phyloP scores from a whole-genome alignment of 2,888 invertebrate genomes.

The Yponomeuta evonymella region DNA sequence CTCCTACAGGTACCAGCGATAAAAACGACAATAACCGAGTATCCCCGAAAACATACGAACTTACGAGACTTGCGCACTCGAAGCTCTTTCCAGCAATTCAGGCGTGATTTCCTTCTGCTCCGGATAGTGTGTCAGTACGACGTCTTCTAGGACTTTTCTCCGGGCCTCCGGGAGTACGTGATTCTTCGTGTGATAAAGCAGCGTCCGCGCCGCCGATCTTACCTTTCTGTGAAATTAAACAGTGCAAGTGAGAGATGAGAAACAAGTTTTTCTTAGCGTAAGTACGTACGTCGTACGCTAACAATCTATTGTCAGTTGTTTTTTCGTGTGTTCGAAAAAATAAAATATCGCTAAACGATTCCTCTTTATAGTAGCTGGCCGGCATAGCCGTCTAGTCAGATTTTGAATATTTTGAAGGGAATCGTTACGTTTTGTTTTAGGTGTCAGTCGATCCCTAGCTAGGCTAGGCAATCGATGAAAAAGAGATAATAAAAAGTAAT shows the following conservation, averaged over 20 bases:
- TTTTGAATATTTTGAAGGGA: too few species aligned
- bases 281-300: background rate
- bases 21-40: background rate
- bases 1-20: too few species aligned
- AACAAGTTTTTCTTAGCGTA: too few species aligned
- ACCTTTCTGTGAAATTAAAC: slow-evolving; percentile 53
- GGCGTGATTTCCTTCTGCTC: slow-evolving; percentile 52
- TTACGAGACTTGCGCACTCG: slow-evolving; percentile 64
- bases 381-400: too few species aligned
- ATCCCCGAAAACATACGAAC: slow-evolving; percentile 25
- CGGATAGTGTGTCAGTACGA: slow-evolving; percentile 70
- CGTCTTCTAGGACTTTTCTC: slow-evolving; percentile 56
- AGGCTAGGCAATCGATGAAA: too few species aligned
- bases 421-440: too few species aligned
- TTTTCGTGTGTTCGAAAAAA: too few species aligned
- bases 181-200: slow-evolving; percentile 47
- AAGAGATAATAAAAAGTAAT: too few species aligned
- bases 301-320: background rate
- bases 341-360: too few species aligned
- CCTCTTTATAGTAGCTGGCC: too few species aligned
- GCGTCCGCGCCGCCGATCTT: slow-evolving; percentile 77
- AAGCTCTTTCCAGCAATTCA: slow-evolving; percentile 69
- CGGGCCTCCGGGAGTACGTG: slow-evolving; percentile 72
- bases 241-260: too few species aligned
- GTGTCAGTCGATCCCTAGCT: too few species aligned